A percentile compares a stretch with the other conserved stretches of the same genome.
phyloP scores from a whole-genome alignment of 1,140 invertebrate species.

The Drosophila nannoptera region DNA sequence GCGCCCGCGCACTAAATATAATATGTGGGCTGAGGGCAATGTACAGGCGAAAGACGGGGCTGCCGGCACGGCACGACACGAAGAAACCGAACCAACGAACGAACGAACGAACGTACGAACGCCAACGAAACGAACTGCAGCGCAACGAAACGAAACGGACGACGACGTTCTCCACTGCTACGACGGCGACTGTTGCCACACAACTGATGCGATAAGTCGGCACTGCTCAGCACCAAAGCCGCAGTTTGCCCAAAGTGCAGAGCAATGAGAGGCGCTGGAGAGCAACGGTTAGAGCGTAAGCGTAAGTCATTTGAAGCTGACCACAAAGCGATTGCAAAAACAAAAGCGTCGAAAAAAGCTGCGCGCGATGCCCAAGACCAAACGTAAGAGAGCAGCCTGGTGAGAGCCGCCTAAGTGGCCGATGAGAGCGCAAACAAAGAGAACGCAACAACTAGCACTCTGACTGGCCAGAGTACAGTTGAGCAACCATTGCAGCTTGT shows the following conservation, averaged over 20 bases:
- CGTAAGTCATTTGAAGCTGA: slow-evolving; percentile 31
- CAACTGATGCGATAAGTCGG: slow-evolving; percentile 57
- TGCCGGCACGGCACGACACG: background rate
- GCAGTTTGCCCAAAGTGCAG: slow-evolving; percentile 5
- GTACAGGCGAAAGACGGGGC: background rate
- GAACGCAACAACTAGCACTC: slow-evolving; percentile 1
- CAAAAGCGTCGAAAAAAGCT: slow-evolving; percentile 37
- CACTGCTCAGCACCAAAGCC: slow-evolving; percentile 40
- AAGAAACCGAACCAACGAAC: slow-evolving; percentile 2
- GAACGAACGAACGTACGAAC: background rate
- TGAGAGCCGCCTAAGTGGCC: background rate
- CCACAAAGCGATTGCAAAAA: slow-evolving; percentile 44
- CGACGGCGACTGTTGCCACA: slow-evolving; percentile 63
- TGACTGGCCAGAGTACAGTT: slow-evolving; percentile 14
- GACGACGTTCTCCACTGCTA: slow-evolving; percentile 39
- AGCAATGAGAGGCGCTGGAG: slow-evolving; percentile 7
- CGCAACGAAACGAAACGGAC: slow-evolving; percentile 19
- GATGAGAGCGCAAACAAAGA: slow-evolving; percentile 2
- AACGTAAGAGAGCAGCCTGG: background rate
- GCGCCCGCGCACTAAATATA: slow-evolving; percentile 42
- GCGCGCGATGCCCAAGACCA: slow-evolving; percentile 29
- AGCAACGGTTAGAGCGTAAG: slow-evolving; percentile 10
- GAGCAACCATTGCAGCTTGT: slow-evolving; percentile 3
- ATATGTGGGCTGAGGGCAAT: background rate
- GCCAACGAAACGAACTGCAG: slow-evolving; percentile 17